Percentiles rank a stretch among this genome's conserved stretches.
Conservation (phyloP, 2,888 invertebrate genomes). For the Dyspetes luteomarginatus region DNA sequence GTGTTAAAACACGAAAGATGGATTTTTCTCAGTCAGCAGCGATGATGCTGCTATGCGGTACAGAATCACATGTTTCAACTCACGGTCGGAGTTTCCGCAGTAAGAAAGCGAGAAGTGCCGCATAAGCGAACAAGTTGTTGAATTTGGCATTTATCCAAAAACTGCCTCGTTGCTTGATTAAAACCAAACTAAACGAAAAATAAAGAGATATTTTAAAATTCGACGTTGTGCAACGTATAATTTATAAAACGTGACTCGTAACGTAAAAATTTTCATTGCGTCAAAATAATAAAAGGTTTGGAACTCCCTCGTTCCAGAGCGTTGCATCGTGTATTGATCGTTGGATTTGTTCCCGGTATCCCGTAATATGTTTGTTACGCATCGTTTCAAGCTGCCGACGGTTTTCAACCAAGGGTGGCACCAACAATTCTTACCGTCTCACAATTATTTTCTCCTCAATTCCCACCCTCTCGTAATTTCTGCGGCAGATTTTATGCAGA, state of each 20-base stretch:
- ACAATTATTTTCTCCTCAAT: constrained; percentile 26
- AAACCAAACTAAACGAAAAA: constrained; percentile 7
- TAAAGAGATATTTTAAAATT: not conserved
- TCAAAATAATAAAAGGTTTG: constrained; percentile 10
- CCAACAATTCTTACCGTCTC: not conserved
- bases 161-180: not conserved
- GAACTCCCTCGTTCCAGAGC: constrained; percentile 20
- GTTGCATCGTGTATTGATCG: constrained; percentile 57
- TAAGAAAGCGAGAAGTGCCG: constrained; percentile 47
- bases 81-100: constrained; percentile 56
- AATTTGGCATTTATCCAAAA: constrained; percentile 52
- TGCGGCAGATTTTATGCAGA: too few species aligned
- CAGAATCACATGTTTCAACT: constrained; percentile 31
- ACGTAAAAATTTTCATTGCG: not conserved
- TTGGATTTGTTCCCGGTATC: constrained; percentile 54
- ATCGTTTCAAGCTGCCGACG: constrained; percentile 37
- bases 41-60: constrained; percentile 60
- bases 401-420: not conserved
- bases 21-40: not conserved
- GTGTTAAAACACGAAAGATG: too few species aligned
- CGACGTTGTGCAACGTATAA: constrained; percentile 22
- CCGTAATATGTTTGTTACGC: constrained; percentile 33
- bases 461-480: too few species aligned
- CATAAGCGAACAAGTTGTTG: constrained; percentile 15
- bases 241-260: constrained; percentile 16